phyloP scores from a whole-genome alignment of 1,140 invertebrate genomes.

The Macrostomum lignano region DNA sequence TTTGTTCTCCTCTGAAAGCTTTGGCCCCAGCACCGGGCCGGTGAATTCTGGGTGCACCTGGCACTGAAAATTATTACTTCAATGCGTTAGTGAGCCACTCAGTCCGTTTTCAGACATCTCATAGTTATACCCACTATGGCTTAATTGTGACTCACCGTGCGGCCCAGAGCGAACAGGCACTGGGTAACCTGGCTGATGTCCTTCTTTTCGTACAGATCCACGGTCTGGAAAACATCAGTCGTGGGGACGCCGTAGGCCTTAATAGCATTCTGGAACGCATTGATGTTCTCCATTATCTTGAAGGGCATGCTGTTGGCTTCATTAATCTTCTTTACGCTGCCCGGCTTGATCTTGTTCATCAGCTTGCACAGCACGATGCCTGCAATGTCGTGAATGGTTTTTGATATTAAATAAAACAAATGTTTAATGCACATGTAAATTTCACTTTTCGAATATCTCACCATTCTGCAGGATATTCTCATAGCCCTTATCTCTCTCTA shows the following conservation, averaged over 20 bases:
- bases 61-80: slow-evolving; percentile 4
- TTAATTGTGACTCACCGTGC: slow-evolving; percentile 40
- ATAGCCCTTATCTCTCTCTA: slow-evolving; percentile 26
- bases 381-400: no score
- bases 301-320: slow-evolving; percentile 50
- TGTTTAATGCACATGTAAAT: no score
- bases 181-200: slow-evolving; percentile 18
- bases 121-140: slow-evolving; percentile 4
- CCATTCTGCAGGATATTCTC: slow-evolving; percentile 71
- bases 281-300: slow-evolving; percentile 79
- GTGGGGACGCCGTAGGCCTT: slow-evolving; percentile 23
- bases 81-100: no score
- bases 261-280: slow-evolving; percentile 56
- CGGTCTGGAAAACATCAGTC: slow-evolving; percentile 17
- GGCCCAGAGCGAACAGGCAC: slow-evolving; percentile 17
- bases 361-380: no score
- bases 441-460: no score
- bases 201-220: slow-evolving; percentile 15
- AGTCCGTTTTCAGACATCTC: no score
- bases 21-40: slow-evolving; percentile 14
- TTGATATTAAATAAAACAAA: no score
- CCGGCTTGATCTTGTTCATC: slow-evolving; percentile 57
- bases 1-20: slow-evolving; percentile 43
- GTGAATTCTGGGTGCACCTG: slow-evolving; percentile 1
- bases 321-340: slow-evolving; percentile 53